Base-by-base conservation (phyloP, 2,888 invertebrate genomes). In the Elegia similella region DNA sequence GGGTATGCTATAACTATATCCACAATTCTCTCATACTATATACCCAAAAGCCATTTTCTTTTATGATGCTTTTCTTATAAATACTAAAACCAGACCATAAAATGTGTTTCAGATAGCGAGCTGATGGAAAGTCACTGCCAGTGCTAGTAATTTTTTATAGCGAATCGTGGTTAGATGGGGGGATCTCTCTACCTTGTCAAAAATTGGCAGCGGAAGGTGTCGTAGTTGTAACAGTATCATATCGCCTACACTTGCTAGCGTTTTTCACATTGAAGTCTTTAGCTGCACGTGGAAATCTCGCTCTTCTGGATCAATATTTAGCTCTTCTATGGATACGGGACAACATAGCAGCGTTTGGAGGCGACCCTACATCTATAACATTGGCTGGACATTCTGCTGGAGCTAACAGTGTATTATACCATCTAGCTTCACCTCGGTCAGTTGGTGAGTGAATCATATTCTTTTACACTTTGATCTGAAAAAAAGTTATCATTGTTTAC, bases 321-420 rank as follows among this genome's bases (percentile, higher is more conserved):
- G 97, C 96, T 0, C 84, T 98, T 58, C 73, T 94, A 47, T 96
- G 96, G 96, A 91, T 96, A 2, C 93, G 94, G 61, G 94, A 95
- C 68, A 95, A 97, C 78, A 96, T 97, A 55, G 90, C 90, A 46
- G 92, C 93, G 48, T 97, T 98, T 77, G 96, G 96, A 23, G 98
- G 98, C 5, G 95, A 97, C 82, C 94, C 95, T 0, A 92, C 93
- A 46, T 92, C 94, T 62, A 93, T 97, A n/a, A 97, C 97, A 0
- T 78, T 98, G 0, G 92, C 96, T 70, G 98, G 98, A 0, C 96
- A 97, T 81, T 95, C 95, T 29, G 95, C 96, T 38, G 96, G 96
- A 8, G 96, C 95, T 2, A 93, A 94, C 34, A 94, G 95, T 69
- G 93, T 95, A 5, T 82, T 94, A 53, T 90, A 94, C 64, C 95